Base-by-base conservation (phyloP, 2,888 invertebrate genomes). In the Metallyticus violacea region DNA sequence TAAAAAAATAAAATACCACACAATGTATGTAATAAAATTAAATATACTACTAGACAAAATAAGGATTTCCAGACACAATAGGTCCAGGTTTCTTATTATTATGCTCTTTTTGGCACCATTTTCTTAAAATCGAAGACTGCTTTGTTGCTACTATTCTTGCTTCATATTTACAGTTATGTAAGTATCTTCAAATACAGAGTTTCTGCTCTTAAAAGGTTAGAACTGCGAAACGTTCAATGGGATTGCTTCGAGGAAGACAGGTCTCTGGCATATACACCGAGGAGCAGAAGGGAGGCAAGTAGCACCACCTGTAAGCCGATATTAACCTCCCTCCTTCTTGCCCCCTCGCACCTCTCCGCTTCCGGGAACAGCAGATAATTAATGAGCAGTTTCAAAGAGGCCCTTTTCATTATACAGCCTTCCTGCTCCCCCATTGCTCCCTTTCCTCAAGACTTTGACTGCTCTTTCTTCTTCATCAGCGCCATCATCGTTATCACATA, bases 401-500 rank as follows among this genome's bases (percentile, higher is more conserved):
- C 85, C 86, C 87, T 87, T 86, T 87, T 86, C 86, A 87, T 86
- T 88, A 86, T 80, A 77, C 85, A 30, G 26, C 86, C 86, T 62
- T 86, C 79, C 62, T 83, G 77, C 86, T 27, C 77, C 81, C 76
- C 26, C 85, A 30, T n/a, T 79, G 30, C 79, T 40, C 85, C 26
- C 80, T 76, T 82, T 79, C 40, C 81, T 82, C 77, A 62, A 86
- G 86, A 85, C 86, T 86, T 84, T 84, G 85, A 86, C 86, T 88
- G 87, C 85, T 85, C 86, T 88, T 87, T 86, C 87, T 87, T 88
- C 82, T 87, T 85, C 86, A 82, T 86, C 86, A 85, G 81, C 79
- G 78, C 82, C 88, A 87, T 88, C 86, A 88, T 88, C 88, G 87
- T 88, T 88, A 88, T 87, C 88, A 87, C 88, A 87, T 86, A 88